Evolutionary conservation across 2,888 invertebrate species (phyloP).

Genomic region (Diachrysia chrysitis): DNA sequence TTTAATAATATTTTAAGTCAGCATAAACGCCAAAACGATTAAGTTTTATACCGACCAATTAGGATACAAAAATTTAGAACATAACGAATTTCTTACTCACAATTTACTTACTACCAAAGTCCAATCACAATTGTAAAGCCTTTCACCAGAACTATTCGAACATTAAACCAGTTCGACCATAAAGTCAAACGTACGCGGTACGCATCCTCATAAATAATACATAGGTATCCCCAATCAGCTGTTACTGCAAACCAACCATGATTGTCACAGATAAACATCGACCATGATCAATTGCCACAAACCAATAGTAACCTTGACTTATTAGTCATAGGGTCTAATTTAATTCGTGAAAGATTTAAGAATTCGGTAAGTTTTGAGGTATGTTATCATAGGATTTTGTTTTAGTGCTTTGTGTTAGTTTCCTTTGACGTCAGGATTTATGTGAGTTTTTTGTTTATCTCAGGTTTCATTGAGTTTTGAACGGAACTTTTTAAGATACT

Average conservation of each 20-base stretch:
- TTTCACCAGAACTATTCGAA: background rate
- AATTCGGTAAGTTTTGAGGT: background rate
- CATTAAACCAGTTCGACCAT: conserved; percentile 21
- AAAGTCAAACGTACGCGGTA: conserved; percentile 16
- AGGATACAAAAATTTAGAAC: background rate
- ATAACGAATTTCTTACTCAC: background rate
- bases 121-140: background rate
- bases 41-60: too few species aligned
- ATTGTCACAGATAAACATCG: conserved; percentile 46
- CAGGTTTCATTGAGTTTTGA: too few species aligned
- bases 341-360: conserved; percentile 27
- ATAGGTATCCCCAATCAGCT: conserved; percentile 41
- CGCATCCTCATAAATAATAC: conserved; percentile 50
- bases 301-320: conserved; percentile 59
- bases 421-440: too few species aligned
- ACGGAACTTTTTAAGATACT: too few species aligned
- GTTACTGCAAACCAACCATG: conserved; percentile 43
- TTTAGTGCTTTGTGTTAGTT: background rate
- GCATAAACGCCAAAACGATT: background rate
- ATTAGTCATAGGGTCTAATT: conserved; percentile 40
- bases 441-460: too few species aligned
- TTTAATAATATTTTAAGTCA: background rate
- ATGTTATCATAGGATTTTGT: background rate
- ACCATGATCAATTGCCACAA: conserved; percentile 55
- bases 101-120: background rate